Evolutionary conservation across 2,888 invertebrate species (phyloP).

Genomic region (Anodontia alba): DNA sequence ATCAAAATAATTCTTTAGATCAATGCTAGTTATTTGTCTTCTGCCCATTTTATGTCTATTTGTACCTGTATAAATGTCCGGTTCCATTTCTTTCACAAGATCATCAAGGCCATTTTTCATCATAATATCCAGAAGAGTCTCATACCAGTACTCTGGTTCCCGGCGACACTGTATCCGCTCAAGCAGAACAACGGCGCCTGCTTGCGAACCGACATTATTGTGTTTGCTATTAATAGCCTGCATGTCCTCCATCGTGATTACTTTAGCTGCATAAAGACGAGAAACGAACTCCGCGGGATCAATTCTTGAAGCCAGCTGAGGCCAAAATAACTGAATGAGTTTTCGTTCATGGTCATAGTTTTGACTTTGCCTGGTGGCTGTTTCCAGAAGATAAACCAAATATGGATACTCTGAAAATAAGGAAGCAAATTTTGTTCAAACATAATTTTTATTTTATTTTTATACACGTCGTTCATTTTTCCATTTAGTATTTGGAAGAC

Average conservation of each 20-base stretch:
- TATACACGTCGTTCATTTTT: too few species aligned
- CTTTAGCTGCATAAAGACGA: background rate
- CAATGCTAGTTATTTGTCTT: too few species aligned
- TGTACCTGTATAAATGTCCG: background rate
- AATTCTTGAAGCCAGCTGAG: background rate
- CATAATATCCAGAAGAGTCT: constrained; percentile 14
- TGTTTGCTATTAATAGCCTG: constrained; percentile 5
- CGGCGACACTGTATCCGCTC: constrained; percentile 32
- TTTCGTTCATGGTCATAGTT: constrained; percentile 17
- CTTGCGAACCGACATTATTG: background rate
- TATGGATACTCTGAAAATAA: constrained; percentile 1
- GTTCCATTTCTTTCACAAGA: constrained; percentile 9
- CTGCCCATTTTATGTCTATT: too few species aligned
- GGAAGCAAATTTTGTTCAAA: too few species aligned
- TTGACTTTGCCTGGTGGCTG: background rate
- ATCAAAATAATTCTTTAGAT: too few species aligned
- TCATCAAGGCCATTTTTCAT: background rate
- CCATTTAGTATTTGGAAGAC: too few species aligned
- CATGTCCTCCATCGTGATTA: constrained; percentile 11
- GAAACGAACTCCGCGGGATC: background rate
- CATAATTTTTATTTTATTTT: too few species aligned
- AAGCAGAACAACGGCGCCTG: constrained; percentile 12
- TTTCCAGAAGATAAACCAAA: background rate
- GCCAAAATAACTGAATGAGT: constrained; percentile 7
- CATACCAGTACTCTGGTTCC: constrained; percentile 27